phyloP scores from a whole-genome alignment of 2,888 invertebrate genomes.

The Drosophila niveifrons region DNA sequence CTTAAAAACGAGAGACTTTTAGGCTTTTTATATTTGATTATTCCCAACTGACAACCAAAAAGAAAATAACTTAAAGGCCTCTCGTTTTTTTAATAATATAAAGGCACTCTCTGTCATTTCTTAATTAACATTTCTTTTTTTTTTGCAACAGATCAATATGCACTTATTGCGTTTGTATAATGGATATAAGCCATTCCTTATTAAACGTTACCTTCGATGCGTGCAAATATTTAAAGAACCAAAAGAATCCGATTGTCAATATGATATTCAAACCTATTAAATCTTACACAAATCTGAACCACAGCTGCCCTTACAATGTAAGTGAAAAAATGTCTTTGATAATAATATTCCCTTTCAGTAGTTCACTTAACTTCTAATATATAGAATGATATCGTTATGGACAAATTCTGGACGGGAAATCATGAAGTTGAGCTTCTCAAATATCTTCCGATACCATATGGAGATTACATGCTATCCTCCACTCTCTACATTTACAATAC shows the following conservation, averaged over 20 bases:
- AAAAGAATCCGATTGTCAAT: neutral
- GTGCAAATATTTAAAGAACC: conserved; percentile 38
- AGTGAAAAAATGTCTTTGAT: neutral
- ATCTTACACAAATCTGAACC: conserved; percentile 34
- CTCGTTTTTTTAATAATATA: too few relatives aligned
- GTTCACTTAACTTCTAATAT: neutral
- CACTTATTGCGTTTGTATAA: conserved; percentile 25
- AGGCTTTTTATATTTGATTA: too few relatives aligned
- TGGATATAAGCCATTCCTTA: conserved; percentile 43
- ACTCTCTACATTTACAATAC: neutral
- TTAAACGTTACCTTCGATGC: conserved; percentile 21
- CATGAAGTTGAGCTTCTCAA: neutral
- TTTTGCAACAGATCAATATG: conserved; percentile 23
- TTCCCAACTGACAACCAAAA: too few relatives aligned
- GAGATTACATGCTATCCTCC: neutral
- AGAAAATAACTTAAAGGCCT: too few relatives aligned
- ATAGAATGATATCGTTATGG: conserved; percentile 5
- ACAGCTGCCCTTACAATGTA: conserved; percentile 40
- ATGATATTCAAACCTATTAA: conserved; percentile 10
- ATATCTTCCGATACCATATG: conserved; percentile 4
- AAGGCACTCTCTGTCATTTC: too few relatives aligned
- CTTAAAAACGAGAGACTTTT: too few relatives aligned
- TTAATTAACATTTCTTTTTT: neutral
- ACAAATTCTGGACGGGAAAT: conserved; percentile 20
- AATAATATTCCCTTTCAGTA: neutral